Percentiles rank a stretch among this genome's conserved stretches.
Evolutionary conservation across 2,113 vertebrate genomes (phyloP).

Genomic region (Paracanthobrama guichenoti): DNA sequence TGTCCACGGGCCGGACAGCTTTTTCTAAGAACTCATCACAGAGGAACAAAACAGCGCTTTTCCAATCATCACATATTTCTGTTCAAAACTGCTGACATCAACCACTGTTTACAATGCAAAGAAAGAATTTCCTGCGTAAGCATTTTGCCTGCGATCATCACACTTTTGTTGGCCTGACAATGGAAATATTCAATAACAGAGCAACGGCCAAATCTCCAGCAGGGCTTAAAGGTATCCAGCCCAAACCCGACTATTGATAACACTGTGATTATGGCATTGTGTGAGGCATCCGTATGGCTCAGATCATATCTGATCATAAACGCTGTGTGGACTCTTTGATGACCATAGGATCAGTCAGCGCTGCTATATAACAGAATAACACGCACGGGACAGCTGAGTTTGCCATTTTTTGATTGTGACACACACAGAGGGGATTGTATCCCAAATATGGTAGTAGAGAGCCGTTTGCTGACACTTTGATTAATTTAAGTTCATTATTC

Average conservation of each 20-base stretch:
- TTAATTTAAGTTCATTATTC: background rate
- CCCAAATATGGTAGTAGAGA: background rate
- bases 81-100: slow-evolving; percentile 81
- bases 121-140: slow-evolving; percentile 83
- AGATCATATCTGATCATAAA: slow-evolving; percentile 64
- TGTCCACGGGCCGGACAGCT: slow-evolving; percentile 30
- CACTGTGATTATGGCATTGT: slow-evolving; percentile 61
- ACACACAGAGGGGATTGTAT: background rate
- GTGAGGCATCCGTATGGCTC: slow-evolving; percentile 46
- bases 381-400: slow-evolving; percentile 31
- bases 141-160: slow-evolving; percentile 79
- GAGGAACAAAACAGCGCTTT: slow-evolving; percentile 68
- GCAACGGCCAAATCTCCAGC: slow-evolving; percentile 67
- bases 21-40: slow-evolving; percentile 68
- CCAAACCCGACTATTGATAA: slow-evolving; percentile 58
- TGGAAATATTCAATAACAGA: slow-evolving; percentile 74
- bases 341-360: slow-evolving; percentile 36
- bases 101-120: slow-evolving; percentile 77
- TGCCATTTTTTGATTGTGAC: slow-evolving; percentile 31
- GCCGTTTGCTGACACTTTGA: background rate
- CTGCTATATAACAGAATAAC: slow-evolving; percentile 27
- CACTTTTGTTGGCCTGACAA: slow-evolving; percentile 74
- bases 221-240: slow-evolving; percentile 55
- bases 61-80: slow-evolving; percentile 84
- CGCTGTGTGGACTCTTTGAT: slow-evolving; percentile 50